Percentiles rank a stretch among this genome's conserved stretches.
Evolutionary conservation across 2,797 vertebrate genomes (phyloP).

Genomic region (Fistularia commersonii): DNA sequence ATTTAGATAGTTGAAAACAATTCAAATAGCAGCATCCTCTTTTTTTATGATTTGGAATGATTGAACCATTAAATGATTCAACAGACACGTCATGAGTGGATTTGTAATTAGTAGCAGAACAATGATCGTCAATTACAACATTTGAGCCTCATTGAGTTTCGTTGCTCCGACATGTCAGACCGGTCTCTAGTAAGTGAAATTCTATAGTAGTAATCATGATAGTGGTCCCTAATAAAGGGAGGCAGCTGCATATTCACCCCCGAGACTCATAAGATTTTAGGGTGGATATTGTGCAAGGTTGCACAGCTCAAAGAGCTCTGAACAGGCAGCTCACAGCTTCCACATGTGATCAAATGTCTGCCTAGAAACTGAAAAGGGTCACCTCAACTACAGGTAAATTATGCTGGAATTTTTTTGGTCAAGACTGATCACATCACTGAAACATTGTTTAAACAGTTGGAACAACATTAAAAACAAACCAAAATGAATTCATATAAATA

Average conservation of each 20-base stretch:
- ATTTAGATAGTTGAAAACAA: neutral
- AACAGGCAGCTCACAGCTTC: conserved; percentile 3
- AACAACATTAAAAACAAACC: conserved; percentile 15
- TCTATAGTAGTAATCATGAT: conserved; percentile 60
- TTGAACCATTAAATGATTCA: neutral
- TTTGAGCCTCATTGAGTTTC: conserved; percentile 22
- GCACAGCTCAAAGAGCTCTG: conserved; percentile 12
- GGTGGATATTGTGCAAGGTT: conserved; percentile 45
- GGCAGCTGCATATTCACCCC: conserved; percentile 62
- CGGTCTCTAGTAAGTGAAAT: conserved; percentile 24
- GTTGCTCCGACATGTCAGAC: conserved; percentile 9
- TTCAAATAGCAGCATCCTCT: conserved; percentile 1
- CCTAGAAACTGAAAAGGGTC: neutral
- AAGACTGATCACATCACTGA: too few relatives aligned
- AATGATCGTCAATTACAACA: conserved; percentile 59
- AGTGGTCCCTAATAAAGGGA: conserved; percentile 69
- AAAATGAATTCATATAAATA: conserved; percentile 61
- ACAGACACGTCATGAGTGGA: conserved; percentile 1
- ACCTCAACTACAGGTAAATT: too few relatives aligned
- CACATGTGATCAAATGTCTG: neutral
- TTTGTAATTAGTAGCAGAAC: conserved; percentile 37
- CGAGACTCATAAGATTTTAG: conserved; percentile 64
- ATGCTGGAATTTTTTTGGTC: too few relatives aligned
- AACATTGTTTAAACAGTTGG: too few relatives aligned
- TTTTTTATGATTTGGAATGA: neutral